Conservation (phyloP, 2,113 vertebrate genomes). For the Sterna hirundo region DNA sequence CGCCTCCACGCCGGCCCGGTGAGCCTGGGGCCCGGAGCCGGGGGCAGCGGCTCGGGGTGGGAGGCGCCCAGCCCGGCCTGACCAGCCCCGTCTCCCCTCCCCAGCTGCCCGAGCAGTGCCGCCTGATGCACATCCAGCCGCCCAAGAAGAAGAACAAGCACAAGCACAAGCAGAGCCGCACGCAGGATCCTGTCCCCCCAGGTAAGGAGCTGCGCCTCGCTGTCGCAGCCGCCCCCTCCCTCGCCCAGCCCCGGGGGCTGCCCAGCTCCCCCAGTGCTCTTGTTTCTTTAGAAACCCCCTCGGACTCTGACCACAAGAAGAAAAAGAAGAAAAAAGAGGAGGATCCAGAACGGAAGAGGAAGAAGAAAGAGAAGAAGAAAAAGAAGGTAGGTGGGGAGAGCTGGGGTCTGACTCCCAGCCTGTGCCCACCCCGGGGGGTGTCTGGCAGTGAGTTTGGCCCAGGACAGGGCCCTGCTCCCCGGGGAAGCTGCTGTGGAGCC, state of each 20-base stretch:
- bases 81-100: background rate
- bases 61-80: accelerated
- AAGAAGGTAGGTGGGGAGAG: conserved; percentile 84
- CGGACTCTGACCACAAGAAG: conserved; percentile 97
- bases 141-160: conserved; percentile 98
- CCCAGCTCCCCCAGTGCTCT: accelerated
- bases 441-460: background rate
- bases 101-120: conserved; percentile 94
- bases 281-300: conserved; percentile 84
- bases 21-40: background rate
- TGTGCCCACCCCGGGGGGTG: accelerated
- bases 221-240: accelerated
- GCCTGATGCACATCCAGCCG: conserved; percentile 97
- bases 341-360: conserved; percentile 93
- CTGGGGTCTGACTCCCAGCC: accelerated
- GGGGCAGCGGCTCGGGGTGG: accelerated
- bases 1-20: conserved; percentile 95
- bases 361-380: conserved; percentile 99
- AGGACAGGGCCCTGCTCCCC: accelerated
- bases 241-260: accelerated
- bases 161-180: conserved; percentile 93
- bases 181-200: conserved; percentile 92
- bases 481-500: background rate
- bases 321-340: conserved; percentile 99
- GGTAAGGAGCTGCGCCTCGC: conserved; percentile 64